phyloP scores from a whole-genome alignment of 2,888 invertebrate genomes.

The Hecatera dysodea region DNA sequence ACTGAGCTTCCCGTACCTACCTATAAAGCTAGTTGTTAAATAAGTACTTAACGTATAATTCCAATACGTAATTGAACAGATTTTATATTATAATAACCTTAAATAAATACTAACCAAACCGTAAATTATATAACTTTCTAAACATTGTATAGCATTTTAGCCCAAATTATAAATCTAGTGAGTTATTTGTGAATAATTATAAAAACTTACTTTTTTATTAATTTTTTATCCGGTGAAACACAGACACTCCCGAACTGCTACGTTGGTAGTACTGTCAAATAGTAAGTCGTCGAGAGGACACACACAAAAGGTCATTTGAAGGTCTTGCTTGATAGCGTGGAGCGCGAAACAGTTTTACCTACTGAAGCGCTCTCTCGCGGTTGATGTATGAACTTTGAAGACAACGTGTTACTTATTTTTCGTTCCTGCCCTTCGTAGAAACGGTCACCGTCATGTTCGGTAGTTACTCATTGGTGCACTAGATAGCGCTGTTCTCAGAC shows the following conservation, averaged over 20 bases:
- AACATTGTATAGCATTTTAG: slow-evolving; percentile 40
- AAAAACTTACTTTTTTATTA: slow-evolving; percentile 70
- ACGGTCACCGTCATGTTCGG: neutral
- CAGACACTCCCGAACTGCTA: slow-evolving; percentile 85
- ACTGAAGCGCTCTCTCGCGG: slow-evolving; percentile 54
- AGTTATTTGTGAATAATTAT: slow-evolving; percentile 65
- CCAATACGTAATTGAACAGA: slow-evolving; percentile 2
- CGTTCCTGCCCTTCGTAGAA: neutral
- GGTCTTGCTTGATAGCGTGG: slow-evolving; percentile 84
- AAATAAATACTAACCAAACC: slow-evolving; percentile 43
- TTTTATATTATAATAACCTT: slow-evolving; percentile 42
- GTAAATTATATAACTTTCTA: slow-evolving; percentile 40
- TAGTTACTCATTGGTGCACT: slow-evolving; percentile 14
- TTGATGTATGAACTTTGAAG: neutral
- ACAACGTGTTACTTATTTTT: neutral
- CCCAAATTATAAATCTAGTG: slow-evolving; percentile 7
- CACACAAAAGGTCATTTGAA: slow-evolving; percentile 89
- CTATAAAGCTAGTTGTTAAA: neutral
- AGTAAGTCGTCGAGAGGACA: slow-evolving; percentile 81
- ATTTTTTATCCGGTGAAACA: slow-evolving; percentile 71
- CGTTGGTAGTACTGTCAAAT: slow-evolving; percentile 84
- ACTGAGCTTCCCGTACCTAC: neutral
- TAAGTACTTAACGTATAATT: neutral
- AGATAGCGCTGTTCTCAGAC: slow-evolving; percentile 37
- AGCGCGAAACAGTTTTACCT: slow-evolving; percentile 59